Conservation (phyloP, 2,113 vertebrate genomes). For the Mionectes macconnelli region DNA sequence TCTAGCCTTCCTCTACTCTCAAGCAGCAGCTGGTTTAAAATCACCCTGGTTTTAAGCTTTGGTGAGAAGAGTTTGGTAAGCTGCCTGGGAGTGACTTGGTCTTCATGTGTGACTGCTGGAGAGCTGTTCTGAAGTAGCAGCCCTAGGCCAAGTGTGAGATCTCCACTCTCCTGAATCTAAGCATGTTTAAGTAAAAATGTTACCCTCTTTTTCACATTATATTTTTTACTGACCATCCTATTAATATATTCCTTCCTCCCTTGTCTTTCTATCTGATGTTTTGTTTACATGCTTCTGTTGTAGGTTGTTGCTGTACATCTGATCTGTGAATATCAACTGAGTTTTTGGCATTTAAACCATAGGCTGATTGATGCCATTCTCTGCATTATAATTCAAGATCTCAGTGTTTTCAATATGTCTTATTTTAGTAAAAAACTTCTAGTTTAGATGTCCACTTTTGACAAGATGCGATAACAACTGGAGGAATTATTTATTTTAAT, state of each 20-base stretch:
- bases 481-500: background rate
- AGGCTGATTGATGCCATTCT: background rate
- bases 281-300: background rate
- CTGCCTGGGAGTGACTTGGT: background rate
- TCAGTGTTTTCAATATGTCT: background rate
- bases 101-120: background rate
- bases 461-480: background rate
- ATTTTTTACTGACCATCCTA: background rate
- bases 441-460: background rate
- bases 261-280: background rate
- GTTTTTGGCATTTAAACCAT: background rate
- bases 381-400: background rate
- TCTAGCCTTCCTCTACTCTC: background rate
- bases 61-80: background rate
- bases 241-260: background rate
- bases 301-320: background rate
- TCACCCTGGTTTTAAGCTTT: background rate
- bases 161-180: background rate
- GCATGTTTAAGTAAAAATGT: background rate
- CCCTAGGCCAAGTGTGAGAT: background rate
- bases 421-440: constrained; percentile 19
- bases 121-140: background rate
- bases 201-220: background rate
- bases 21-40: background rate
- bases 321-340: background rate